Evolutionary conservation across 2,888 invertebrate species (phyloP), one percentile per base, ranked within the genome.

Genomic region (Gisinianus flammeolus): DNA sequence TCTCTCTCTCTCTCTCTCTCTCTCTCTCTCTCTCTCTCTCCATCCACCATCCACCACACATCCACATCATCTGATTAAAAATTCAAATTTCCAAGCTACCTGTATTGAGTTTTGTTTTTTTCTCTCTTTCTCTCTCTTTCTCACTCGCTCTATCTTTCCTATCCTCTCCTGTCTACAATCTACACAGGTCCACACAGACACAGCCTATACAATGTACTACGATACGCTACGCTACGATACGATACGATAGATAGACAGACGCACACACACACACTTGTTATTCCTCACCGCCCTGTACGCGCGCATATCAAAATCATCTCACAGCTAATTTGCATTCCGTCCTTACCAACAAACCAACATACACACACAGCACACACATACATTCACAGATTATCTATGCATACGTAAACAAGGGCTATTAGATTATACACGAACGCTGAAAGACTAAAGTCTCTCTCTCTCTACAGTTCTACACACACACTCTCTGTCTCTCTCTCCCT

Each of bases 21-120:
- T n/a, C n/a, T n/a, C n/a, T n/a, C n/a, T n/a, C n/a, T 76, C 69
- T 76, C 69, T 76, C 68, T 30, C 58, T 6, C 4, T 22, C 28
- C 10, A 12, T 12, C 30, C 54, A 6, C 19, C 26, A 33, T 31
- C 58, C 33, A n/a, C 64, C 52, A 5, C 66, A 28, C 68, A 33
- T 35, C 68, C 70, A 58, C 72, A 44, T 67, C 58, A 72, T 66
- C 78, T 75, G 83, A 83, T 83, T 83, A 82, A 83, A 83, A 82
- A 83, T 83, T 82, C 80, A 82, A 82, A 83, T 83, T 83, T 82
- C 76, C 78, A 72, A 79, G 83, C 83, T 83, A 83, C 83, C 83
- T 83, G 83, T 83, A 80, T 83, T 83, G 77, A 80, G 79, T 80
- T 77, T 80, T 77, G 79, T 77, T 79, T 78, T 80, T 76, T 76